phyloP scores from a whole-genome alignment of 2,113 vertebrate genomes.

The Desmodus rotundus region DNA sequence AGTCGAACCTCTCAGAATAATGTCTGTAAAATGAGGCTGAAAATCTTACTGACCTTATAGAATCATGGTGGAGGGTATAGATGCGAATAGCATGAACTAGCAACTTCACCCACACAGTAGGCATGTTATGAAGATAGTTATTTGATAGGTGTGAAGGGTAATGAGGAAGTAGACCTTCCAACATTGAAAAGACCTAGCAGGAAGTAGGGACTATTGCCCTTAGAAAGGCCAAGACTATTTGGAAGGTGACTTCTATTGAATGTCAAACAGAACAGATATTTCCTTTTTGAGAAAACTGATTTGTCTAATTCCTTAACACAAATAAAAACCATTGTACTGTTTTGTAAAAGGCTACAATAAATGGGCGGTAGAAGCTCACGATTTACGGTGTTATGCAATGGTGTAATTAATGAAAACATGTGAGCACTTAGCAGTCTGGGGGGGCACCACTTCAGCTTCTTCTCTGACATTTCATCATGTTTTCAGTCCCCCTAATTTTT shows the following conservation, averaged over 20 bases:
- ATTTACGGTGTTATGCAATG: neutral
- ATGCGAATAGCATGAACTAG: fast-evolving
- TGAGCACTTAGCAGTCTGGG: neutral
- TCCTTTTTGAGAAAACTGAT: neutral
- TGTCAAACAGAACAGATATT: neutral
- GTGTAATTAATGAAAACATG: neutral
- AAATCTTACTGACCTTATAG: neutral
- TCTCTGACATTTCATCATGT: neutral
- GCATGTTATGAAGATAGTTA: neutral
- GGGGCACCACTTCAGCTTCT: neutral
- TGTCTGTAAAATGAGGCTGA: neutral
- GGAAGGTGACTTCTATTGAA: neutral
- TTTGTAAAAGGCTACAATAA: neutral
- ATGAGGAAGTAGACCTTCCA: neutral
- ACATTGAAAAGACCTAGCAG: neutral
- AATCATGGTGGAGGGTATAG: no score
- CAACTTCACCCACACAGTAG: neutral
- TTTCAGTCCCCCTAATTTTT: neutral
- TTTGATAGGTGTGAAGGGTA: neutral
- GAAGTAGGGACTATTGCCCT: neutral
- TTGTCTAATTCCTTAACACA: neutral
- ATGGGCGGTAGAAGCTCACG: neutral
- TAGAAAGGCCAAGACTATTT: neutral
- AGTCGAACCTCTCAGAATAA: neutral
- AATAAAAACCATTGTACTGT: neutral